phyloP scores from a whole-genome alignment of 1,140 invertebrate species.

The Penaeus vannamei region DNA sequence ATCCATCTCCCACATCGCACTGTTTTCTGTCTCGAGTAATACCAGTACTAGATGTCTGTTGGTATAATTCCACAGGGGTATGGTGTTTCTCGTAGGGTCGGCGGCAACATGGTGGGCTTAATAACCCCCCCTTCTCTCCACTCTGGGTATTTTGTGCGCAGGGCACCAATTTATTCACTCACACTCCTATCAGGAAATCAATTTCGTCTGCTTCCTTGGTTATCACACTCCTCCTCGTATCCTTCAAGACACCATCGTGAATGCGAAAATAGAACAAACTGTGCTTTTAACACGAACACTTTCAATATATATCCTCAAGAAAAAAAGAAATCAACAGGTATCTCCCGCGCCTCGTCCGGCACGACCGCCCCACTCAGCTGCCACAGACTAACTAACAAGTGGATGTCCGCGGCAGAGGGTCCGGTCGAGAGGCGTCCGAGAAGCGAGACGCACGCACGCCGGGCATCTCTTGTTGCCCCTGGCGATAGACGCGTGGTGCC shows the following conservation, averaged over 20 bases:
- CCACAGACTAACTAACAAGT: constrained; percentile 57
- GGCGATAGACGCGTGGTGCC: not conserved
- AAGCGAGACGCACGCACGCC: not conserved
- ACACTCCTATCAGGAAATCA: too few relatives aligned
- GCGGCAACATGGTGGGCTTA: too few relatives aligned
- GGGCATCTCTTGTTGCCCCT: constrained; percentile 42
- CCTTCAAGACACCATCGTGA: constrained; percentile 39
- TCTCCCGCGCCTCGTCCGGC: not conserved
- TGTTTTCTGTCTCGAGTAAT: too few relatives aligned
- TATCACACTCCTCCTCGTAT: not conserved
- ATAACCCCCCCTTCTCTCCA: too few relatives aligned
- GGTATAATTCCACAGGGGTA: too few relatives aligned
- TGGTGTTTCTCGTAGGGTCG: too few relatives aligned
- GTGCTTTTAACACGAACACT: not conserved
- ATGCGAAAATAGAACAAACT: not conserved
- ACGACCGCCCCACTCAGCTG: constrained; percentile 10
- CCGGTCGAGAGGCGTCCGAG: not conserved
- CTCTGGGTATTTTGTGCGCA: too few relatives aligned
- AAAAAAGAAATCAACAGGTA: constrained; percentile 42
- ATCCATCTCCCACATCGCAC: too few relatives aligned
- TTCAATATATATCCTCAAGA: not conserved
- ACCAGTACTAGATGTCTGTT: too few relatives aligned
- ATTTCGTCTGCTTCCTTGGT: too few relatives aligned
- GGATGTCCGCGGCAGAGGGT: constrained; percentile 45
- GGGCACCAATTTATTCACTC: too few relatives aligned